Conservation (phyloP, 2,888 invertebrate species). For the Poecilobothrus nobilitatus region DNA sequence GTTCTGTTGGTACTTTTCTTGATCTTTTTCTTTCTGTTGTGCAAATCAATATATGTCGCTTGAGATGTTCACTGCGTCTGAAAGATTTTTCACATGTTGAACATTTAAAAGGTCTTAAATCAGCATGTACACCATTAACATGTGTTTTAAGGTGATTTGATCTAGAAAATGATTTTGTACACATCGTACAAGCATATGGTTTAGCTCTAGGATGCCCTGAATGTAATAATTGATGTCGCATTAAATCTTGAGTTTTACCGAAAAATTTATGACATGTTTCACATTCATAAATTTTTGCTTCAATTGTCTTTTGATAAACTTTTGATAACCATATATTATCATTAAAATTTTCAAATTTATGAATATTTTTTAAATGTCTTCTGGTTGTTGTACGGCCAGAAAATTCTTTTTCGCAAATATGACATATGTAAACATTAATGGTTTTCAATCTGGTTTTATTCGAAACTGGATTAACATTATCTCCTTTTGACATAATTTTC, state of each 20-base stretch:
- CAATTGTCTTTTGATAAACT: neutral
- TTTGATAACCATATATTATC: neutral
- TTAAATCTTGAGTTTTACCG: constrained; percentile 38
- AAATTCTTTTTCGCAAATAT: neutral
- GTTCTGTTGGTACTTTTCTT: neutral
- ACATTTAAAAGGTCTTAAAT: constrained; percentile 40
- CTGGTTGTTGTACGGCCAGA: neutral
- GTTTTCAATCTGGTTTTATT: neutral
- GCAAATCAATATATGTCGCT: constrained; percentile 33
- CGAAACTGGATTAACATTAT: neutral
- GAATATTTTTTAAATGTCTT: constrained; percentile 7
- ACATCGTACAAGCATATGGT: constrained; percentile 36
- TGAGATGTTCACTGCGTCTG: constrained; percentile 35
- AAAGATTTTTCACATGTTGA: constrained; percentile 44
- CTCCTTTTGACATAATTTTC: too few species aligned
- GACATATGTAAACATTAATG: neutral
- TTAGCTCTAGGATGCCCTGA: constrained; percentile 37
- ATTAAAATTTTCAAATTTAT: neutral
- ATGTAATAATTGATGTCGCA: constrained; percentile 42
- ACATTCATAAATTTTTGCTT: constrained; percentile 26
- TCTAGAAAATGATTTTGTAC: constrained; percentile 25
- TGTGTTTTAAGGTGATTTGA: constrained; percentile 47
- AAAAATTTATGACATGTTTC: constrained; percentile 41
- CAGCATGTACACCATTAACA: constrained; percentile 44
- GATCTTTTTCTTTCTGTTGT: neutral